These are phyloP conservation scores for Horisme vitalbata DNA, from an alignment of 2,888 invertebrate species.

Conservation along the genomic window DNA sequence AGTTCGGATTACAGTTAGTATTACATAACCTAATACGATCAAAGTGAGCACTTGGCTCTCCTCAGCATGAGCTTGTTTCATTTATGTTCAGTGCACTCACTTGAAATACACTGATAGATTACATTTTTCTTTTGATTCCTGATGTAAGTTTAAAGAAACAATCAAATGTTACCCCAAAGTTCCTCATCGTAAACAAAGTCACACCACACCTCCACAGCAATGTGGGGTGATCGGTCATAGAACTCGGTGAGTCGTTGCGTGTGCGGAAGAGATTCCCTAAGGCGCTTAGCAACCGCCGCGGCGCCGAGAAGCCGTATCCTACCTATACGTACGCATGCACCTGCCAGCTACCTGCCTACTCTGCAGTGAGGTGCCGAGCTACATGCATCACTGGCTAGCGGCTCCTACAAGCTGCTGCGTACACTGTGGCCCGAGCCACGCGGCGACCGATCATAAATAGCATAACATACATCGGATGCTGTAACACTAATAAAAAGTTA, in stretches of 20 bases:
- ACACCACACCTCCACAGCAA: not conserved
- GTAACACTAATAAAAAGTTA: slow-evolving; percentile 10
- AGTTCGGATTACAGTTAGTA: too few species aligned
- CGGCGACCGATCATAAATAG: not conserved
- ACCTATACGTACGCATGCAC: too few species aligned
- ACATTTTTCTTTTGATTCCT: not conserved
- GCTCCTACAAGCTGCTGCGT: not conserved
- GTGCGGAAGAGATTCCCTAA: slow-evolving; percentile 19
- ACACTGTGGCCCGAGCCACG: not conserved
- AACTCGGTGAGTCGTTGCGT: slow-evolving; percentile 4
- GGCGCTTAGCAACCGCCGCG: slow-evolving; percentile 21
- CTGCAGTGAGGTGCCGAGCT: too few species aligned
- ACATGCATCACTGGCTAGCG: too few species aligned
- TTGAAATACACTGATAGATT: too few species aligned
- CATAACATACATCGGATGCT: slow-evolving; percentile 6
- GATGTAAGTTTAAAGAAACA: slow-evolving; percentile 1
- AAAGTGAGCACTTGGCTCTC: too few species aligned
- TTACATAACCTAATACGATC: too few species aligned
- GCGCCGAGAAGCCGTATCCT: slow-evolving; percentile 12
- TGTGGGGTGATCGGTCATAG: slow-evolving; percentile 17
- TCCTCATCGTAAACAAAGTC: not conserved
- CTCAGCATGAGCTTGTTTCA: too few species aligned
- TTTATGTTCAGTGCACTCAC: too few species aligned
- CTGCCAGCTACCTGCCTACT: too few species aligned
- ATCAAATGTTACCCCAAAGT: not conserved